Base-by-base conservation (phyloP, 2,113 vertebrate species). In the Pachycephala philippinensis region DNA sequence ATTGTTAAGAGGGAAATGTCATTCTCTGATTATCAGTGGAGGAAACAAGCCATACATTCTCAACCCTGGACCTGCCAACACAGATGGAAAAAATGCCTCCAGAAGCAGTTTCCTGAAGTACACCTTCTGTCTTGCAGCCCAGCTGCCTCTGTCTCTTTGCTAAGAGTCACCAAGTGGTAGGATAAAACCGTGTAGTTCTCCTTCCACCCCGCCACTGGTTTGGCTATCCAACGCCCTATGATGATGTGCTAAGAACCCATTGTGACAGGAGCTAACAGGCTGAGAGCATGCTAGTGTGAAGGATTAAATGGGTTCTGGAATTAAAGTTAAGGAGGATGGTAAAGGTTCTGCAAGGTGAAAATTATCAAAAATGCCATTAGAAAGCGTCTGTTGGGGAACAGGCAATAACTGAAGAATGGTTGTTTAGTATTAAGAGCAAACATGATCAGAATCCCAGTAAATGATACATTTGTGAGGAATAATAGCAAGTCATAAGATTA, bases 201-300 rank as follows among this genome's bases (percentile, higher is more conserved):
- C 24, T 20, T 33, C 53, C 21, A 30, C 7, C 1, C 14, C 2
- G 7, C 2, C 45, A 9, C 4, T 0, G 0, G 5, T 64, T 44
- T 42, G 35, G 50, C 47, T 30, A 26, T 42, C 26, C 13, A 37
- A 14, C 4, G 22, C 31, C 5, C 7, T 37, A 1, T 4, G 0
- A 28, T 5, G 26, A 30, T 50, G 59, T 66, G 77, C 54, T 89
- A 35, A 63, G 20, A 33, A 44, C 23, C 88, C 39, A 11, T 16
- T 57, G 61, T 53, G 45, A 57, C 0, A 2, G 47, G 6, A 95
- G 6, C 42, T 80, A 57, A 47, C 13, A 30, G 1, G 4, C 60
- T 24, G 12, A 57, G 13, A 87, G 13, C 5, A 1, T 61, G 19
- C 65, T 37, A 54, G 33, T 20, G 30, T n/a, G 54, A 63, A 33